phyloP scores from a whole-genome alignment of 2,113 vertebrate genomes.

The Zosterops lateralis region DNA sequence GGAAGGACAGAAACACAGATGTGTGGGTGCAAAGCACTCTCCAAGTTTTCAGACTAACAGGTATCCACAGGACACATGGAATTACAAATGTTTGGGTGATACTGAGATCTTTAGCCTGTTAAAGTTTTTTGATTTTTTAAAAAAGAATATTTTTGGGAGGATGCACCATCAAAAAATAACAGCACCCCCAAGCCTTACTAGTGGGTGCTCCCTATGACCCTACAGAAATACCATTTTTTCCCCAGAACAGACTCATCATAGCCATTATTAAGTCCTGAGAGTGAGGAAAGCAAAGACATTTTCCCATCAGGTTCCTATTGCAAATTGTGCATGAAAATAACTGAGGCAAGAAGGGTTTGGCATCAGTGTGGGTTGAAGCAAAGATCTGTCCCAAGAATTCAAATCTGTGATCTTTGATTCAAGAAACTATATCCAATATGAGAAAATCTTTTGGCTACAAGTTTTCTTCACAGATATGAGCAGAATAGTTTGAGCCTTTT shows the following conservation, averaged over 20 bases:
- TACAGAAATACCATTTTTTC: not conserved
- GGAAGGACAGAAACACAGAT: not conserved
- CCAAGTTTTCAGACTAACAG: not conserved
- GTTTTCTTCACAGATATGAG: not conserved
- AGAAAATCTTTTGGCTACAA: not conserved
- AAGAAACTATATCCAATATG: not conserved
- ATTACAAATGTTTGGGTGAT: not conserved
- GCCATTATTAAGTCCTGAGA: not conserved
- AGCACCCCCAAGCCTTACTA: not conserved
- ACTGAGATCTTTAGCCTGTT: not conserved
- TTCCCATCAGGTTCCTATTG: not conserved
- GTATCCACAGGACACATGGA: not conserved
- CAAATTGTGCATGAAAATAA: not conserved
- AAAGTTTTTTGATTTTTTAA: not conserved
- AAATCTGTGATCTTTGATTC: not conserved
- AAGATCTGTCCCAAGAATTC: not conserved
- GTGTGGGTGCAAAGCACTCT: rapidly evolving
- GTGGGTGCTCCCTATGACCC: not conserved
- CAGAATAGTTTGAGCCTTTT: not conserved
- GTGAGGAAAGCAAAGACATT: not conserved
- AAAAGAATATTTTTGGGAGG: not conserved
- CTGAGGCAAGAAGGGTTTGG: not conserved
- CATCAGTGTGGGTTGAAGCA: not conserved
- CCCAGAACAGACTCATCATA: not conserved
- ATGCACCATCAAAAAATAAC: not conserved